Percentiles rank a stretch among this genome's conserved stretches.
Evolutionary conservation across 2,113 vertebrate species (phyloP).

Genomic region (Tachysurus fulvidraco): DNA sequence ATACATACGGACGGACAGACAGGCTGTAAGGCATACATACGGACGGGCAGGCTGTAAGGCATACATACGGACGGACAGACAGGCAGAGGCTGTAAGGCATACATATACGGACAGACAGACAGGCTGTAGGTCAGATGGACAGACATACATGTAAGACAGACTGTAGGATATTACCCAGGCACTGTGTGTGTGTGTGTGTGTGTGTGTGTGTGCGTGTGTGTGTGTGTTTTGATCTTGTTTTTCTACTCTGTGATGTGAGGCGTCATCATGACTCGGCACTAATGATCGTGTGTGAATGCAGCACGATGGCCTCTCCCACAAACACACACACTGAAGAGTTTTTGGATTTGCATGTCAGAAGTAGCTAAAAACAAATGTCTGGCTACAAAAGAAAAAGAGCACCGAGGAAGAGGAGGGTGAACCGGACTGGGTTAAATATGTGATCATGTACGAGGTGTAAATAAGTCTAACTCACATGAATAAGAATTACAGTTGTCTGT

Average conservation of each 20-base stretch:
- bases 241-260: not conserved
- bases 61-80: no score
- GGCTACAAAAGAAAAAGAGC: not conserved
- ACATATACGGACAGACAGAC: not conserved
- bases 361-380: not conserved
- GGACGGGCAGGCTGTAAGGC: no score
- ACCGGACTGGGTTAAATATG: not conserved
- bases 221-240: not conserved
- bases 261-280: constrained; percentile 37
- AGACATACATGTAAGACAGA: no score
- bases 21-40: no score
- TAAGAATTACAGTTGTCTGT: not conserved
- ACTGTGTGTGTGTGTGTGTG: not conserved
- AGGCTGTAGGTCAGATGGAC: not conserved
- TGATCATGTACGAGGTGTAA: not conserved
- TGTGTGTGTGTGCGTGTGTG: not conserved
- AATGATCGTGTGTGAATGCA: constrained; percentile 1
- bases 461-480: not conserved
- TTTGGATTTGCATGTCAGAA: not conserved
- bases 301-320: no score
- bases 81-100: not conserved
- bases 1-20: not conserved
- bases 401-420: not conserved
- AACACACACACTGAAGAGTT: not conserved
- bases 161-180: no score